Evolutionary conservation across 2,888 invertebrate species (phyloP).

Genomic region (Unio delphinus): DNA sequence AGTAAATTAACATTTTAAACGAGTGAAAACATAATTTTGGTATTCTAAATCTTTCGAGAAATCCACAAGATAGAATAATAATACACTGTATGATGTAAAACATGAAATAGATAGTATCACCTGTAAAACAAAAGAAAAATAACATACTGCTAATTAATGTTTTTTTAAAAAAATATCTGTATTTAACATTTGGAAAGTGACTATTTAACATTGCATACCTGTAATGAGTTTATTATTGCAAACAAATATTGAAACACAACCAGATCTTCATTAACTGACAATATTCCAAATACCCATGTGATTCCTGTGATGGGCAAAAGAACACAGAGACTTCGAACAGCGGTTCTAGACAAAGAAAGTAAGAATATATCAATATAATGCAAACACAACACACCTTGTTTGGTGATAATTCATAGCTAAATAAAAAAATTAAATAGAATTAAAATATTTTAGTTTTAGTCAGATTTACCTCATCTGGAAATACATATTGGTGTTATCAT

Average conservation of each 20-base stretch:
- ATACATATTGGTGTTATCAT: too few relatives aligned
- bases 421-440: too few relatives aligned
- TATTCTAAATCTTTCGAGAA: too few relatives aligned
- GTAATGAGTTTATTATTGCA: constrained; percentile 49
- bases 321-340: constrained; percentile 42
- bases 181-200: not conserved
- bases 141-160: too few relatives aligned
- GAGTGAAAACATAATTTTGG: too few relatives aligned
- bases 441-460: too few relatives aligned
- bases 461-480: too few relatives aligned
- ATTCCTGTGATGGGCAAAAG: constrained; percentile 50
- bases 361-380: not conserved
- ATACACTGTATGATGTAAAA: too few relatives aligned
- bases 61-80: too few relatives aligned
- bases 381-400: not conserved
- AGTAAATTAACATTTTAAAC: too few relatives aligned
- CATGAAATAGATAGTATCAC: too few relatives aligned
- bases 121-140: too few relatives aligned
- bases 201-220: constrained; percentile 29
- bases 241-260: constrained; percentile 51
- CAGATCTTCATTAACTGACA: constrained; percentile 43
- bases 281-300: constrained; percentile 55
- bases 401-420: not conserved
- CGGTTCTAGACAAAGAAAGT: constrained; percentile 29
- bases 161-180: not conserved